phyloP scores from a whole-genome alignment of 2,113 vertebrate genomes.

The Zosterops hypoxanthus region DNA sequence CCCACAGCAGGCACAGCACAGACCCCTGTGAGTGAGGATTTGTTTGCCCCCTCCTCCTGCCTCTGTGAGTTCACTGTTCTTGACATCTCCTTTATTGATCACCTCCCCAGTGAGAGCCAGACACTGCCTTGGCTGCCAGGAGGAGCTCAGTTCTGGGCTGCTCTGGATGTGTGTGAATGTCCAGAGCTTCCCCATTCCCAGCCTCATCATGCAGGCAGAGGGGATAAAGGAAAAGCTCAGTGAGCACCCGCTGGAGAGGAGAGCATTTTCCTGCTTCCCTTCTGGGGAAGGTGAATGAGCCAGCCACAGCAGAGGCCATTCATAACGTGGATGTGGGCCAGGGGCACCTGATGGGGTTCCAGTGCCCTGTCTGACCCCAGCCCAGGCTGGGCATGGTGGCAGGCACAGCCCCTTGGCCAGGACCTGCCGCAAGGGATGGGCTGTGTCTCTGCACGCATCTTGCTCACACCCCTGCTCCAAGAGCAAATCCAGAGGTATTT shows the following conservation, averaged over 20 bases:
- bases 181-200: background rate
- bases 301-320: background rate
- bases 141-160: background rate
- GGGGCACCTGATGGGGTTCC: background rate
- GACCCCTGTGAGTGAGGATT: fast-evolving
- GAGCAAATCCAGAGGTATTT: slow-evolving; percentile 55
- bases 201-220: fast-evolving
- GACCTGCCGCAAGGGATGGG: background rate
- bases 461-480: background rate
- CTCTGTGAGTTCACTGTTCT: fast-evolving
- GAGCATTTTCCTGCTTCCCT: background rate
- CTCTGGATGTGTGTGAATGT: background rate
- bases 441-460: background rate
- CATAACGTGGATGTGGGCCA: background rate
- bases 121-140: fast-evolving
- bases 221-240: background rate
- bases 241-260: background rate
- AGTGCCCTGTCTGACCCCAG: background rate
- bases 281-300: background rate
- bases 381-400: background rate
- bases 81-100: fast-evolving
- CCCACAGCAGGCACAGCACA: fast-evolving
- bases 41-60: background rate
- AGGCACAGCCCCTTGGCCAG: background rate
- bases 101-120: background rate